Base-by-base conservation (phyloP, 2,888 invertebrate species). In the Baccha elongata region DNA sequence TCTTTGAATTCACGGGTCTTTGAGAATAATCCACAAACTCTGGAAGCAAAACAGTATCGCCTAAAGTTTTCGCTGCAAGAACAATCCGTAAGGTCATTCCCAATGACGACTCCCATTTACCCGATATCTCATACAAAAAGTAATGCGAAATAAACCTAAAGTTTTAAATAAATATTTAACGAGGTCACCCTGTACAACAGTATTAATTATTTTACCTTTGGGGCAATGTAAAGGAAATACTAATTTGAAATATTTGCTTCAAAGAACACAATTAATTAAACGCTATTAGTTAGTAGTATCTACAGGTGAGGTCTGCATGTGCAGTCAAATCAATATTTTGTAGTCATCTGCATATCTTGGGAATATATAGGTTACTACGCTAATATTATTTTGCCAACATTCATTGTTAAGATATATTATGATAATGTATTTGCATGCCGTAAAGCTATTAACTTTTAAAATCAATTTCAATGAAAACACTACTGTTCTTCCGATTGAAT, bases 401-500 rank as follows among this genome's bases (percentile, higher is more conserved):
- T 2, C 19, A 40, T 40, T 6, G 5, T 0, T 4, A 32, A 6
- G 13, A 15, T 6, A n/a, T 23, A 35, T 35, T 35, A 35, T 52
- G 35, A 53, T 35, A n/a, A 8, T 26, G n/a, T n/a, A n/a, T 58
- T 32, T 1, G 52, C 80, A 81, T 75, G 80, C 69, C 44, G 60
- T 80, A 29, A 2, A n/a, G 55, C 48, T 64, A 69, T 62, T 55
- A 55, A 55, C 29, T 48, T 26, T 48, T 26, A 19, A 17, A 62
- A 23, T 55, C 10, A 7, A 55, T n/a, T n/a, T n/a, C n/a, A n/a
- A n/a, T n/a, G n/a, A n/a, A n/a, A n/a, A n/a, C 23, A 19, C 58
- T n/a, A 35, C 40, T 55, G 35, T 29, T 60, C 79, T 73, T 79
- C 74, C 74, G 79, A 79, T 55, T 68, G 35, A 35, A 73, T 79